Evolutionary conservation across 2,797 vertebrate species (phyloP), one percentile per base, ranked within the genome.

Genomic region (Merluccius polli): DNA sequence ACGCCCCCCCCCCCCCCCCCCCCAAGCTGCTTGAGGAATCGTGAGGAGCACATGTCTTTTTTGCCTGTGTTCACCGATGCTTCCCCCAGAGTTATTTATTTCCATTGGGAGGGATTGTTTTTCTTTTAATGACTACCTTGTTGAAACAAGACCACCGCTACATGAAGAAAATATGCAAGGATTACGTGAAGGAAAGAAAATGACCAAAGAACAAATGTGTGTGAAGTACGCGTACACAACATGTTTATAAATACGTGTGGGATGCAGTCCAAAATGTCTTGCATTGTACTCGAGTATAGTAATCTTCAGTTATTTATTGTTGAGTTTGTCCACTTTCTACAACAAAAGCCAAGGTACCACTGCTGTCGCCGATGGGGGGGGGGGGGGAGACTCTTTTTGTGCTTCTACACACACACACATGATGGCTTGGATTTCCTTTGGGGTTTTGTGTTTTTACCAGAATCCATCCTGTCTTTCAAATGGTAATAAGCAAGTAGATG

Each of bases 141-240:
- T 87, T 75, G 13, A 79, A 84, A 82, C 35, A 79, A 81, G 86
- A 82, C 52, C 29, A 78, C 70, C 24, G 73, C 81, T 81, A 86
- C 80, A 82, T 83, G 84, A 82, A 83, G 81, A 86, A 89, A 91
- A 93, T 93, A 93, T 93, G 91, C 92, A 94, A 92, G 84, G 87
- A 91, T 70, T 89, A 86, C 74, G 86, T 89, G 87, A 90, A 87
- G 87, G 88, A 63, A 93, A 80, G 85, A 91, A 82, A 86, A 92
- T 81, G 92, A 94, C 93, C 94, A 95, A 95, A 95, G 94, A 95
- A 91, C 91, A 92, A 92, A 87, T 81, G 87, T 93, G 89, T 90
- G 82, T 84, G 81, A 92, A 85, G 83, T 87, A 87, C 77, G 74
- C 84, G 78, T 80, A 38, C 72, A 52, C 21, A 35, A 36, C 73